These are phyloP conservation scores for Corythoichthys haematopterus DNA, from an alignment of 2,113 vertebrate species.

Conservation along the genomic window DNA sequence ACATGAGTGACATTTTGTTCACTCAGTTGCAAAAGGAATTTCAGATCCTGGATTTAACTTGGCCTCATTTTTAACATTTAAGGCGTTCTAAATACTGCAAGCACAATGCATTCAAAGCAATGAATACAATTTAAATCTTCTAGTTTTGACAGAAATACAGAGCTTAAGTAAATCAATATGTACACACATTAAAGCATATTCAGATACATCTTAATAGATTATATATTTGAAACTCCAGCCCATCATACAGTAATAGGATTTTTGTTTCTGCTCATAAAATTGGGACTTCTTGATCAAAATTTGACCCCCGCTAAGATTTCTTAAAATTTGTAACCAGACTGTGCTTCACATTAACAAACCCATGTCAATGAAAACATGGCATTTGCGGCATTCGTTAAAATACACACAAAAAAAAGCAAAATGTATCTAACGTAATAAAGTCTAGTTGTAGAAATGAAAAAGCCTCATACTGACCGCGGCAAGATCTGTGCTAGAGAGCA, in stretches of 20 bases:
- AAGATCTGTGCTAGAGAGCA: conserved; percentile 60
- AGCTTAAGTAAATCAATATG: too few species aligned
- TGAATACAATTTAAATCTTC: too few species aligned
- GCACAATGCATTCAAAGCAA: not conserved
- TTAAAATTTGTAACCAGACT: not conserved
- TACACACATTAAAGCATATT: too few species aligned
- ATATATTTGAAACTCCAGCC: too few species aligned
- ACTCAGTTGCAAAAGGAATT: not conserved
- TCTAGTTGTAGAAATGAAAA: not conserved
- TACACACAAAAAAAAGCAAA: too few species aligned
- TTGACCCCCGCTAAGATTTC: not conserved
- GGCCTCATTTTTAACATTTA: not conserved
- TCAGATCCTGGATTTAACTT: not conserved
- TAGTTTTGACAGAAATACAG: too few species aligned
- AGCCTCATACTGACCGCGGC: conserved; percentile 57
- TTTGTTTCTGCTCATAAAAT: not conserved
- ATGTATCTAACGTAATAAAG: too few species aligned
- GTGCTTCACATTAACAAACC: not conserved
- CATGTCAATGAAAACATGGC: too few species aligned
- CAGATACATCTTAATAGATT: too few species aligned
- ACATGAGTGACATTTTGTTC: not conserved
- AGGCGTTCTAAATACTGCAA: not conserved
- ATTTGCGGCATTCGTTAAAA: too few species aligned
- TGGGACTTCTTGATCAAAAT: not conserved
- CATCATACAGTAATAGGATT: too few species aligned